Percentiles rank a stretch among this genome's conserved stretches.
These are phyloP conservation scores for Zonotrichia leucophrys DNA, from an alignment of 2,113 vertebrate genomes.

Conservation along the genomic window DNA sequence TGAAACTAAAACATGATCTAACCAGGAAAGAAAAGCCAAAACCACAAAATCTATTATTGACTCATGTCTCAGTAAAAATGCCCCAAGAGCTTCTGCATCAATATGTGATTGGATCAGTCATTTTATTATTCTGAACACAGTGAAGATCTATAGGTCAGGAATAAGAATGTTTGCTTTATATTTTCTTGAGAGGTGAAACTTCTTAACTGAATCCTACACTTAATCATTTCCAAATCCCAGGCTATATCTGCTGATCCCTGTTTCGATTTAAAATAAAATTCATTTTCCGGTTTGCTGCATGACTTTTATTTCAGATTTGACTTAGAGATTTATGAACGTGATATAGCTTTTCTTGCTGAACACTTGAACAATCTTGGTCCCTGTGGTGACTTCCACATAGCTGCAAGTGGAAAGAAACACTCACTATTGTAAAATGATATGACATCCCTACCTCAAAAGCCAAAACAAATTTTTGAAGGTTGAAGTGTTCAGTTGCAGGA, in stretches of 20 bases:
- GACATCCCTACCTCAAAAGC: background rate
- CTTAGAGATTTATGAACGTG: constrained; percentile 64
- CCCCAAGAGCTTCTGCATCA: background rate
- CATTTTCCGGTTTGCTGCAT: constrained; percentile 69
- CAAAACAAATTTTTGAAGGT: constrained; percentile 44
- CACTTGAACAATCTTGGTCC: constrained; percentile 29
- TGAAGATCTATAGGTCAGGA: constrained; percentile 51
- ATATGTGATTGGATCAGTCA: background rate
- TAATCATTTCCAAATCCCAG: constrained; percentile 75
- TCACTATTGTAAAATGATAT: constrained; percentile 3
- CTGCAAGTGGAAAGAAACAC: background rate
- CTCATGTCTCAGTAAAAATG: constrained; percentile 2
- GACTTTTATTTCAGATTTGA: constrained; percentile 71
- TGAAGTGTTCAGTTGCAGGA: background rate
- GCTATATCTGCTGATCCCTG: constrained; percentile 64
- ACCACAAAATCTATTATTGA: background rate
- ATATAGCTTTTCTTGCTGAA: constrained; percentile 62
- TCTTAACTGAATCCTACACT: constrained; percentile 69
- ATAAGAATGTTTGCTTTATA: constrained; percentile 62
- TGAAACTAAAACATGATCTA: constrained; percentile 30
- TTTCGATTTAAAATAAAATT: constrained; percentile 75
- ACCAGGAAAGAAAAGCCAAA: background rate
- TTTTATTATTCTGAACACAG: constrained; percentile 44
- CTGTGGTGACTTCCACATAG: constrained; percentile 41
- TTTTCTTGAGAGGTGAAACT: constrained; percentile 64